Base-by-base conservation (phyloP, 2,797 vertebrate genomes). In the Picus viridis region DNA sequence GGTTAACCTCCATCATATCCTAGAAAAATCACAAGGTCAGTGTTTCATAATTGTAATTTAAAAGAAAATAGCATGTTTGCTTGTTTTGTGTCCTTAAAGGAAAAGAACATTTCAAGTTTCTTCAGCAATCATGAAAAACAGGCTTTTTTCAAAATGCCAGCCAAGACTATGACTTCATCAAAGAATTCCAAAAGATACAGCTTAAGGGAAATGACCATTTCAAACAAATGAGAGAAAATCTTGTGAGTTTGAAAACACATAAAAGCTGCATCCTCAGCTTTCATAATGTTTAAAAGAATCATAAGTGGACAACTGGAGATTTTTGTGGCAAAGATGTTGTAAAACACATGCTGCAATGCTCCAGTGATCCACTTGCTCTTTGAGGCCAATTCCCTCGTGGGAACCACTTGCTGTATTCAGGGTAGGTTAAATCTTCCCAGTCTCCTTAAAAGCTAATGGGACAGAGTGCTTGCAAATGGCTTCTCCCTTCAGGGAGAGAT, bases 401-500 rank as follows among this genome's bases (percentile, higher is more conserved):
- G 47, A 92, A 81, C 5, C 9, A n/a, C 68, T 84, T 1, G 1
- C n/a, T 67, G 18, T 61, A 32, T 73, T 47, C 75, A 22, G 6
- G 0, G 0, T 3, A 83, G 72, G 26, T 72, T 86, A 63, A 84
- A 91, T 59, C 69, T 79, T 92, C 54, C 23, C 62, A 80, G 53
- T 39, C 79, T 69, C 86, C 47, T 88, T 65, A 69, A 86, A 90
- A 92, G 72, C 45, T 93, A 93, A 92, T 59, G 84, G 84, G 90
- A 87, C 58, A 80, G 34, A 85, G 65, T 22, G 49, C 30, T 92
- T 89, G 62, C 72, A 92, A 75, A 90, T 61, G 30, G 51, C 34
- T 87, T 90, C 41, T 87, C 47, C 89, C 78, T 83, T 77, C 69
- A 56, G 84, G 71, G 5, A 71, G 13, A 90, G 30, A 64, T 23